These are phyloP conservation scores for Arbacia lixula DNA, from an alignment of 53 echinoderm and acorn worm genomes.

Conservation along the genomic window DNA sequence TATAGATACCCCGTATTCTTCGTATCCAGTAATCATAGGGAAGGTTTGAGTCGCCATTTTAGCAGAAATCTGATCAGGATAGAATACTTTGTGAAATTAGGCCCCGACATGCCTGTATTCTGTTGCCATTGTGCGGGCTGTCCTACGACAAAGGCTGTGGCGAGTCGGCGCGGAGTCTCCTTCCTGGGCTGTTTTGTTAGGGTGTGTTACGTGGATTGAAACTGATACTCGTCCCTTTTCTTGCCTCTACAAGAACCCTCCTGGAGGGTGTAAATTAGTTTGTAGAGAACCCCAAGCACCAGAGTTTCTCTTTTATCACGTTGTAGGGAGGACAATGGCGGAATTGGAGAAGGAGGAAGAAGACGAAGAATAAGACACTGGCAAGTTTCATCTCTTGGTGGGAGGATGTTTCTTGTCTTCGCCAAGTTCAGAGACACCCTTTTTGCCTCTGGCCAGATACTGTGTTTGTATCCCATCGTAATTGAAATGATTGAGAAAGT, in stretches of 20 bases:
- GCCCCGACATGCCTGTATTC: constrained; percentile 33
- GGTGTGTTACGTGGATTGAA: constrained; percentile 47
- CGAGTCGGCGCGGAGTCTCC: constrained; percentile 5
- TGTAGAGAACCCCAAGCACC: constrained; percentile 36
- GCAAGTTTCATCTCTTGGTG: constrained; percentile 32
- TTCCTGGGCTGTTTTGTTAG: constrained; percentile 46
- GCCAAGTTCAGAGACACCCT: constrained; percentile 22
- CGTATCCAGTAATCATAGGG: too few relatives aligned
- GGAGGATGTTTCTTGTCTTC: constrained; percentile 20
- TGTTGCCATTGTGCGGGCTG: constrained; percentile 32
- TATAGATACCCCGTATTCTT: too few relatives aligned
- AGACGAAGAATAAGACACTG: constrained; percentile 10
- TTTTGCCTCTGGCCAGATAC: background rate
- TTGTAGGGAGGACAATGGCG: constrained; percentile 24
- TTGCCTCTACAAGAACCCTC: constrained; percentile 10
- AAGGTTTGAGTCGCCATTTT: constrained; percentile 25
- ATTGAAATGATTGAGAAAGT: constrained; percentile 52
- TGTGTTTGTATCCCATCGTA: constrained; percentile 40
- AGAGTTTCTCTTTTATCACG: constrained; percentile 6
- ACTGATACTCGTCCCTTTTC: constrained; percentile 14
- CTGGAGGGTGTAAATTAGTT: constrained; percentile 50
- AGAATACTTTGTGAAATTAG: constrained; percentile 59
- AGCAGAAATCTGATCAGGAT: constrained; percentile 56
- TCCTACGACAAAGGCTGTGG: constrained; percentile 16
- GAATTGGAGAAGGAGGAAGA: background rate